Percentiles rank a stretch among this genome's conserved stretches.
Conservation (phyloP, 2,888 invertebrate genomes). For the Stenurella melanura region DNA sequence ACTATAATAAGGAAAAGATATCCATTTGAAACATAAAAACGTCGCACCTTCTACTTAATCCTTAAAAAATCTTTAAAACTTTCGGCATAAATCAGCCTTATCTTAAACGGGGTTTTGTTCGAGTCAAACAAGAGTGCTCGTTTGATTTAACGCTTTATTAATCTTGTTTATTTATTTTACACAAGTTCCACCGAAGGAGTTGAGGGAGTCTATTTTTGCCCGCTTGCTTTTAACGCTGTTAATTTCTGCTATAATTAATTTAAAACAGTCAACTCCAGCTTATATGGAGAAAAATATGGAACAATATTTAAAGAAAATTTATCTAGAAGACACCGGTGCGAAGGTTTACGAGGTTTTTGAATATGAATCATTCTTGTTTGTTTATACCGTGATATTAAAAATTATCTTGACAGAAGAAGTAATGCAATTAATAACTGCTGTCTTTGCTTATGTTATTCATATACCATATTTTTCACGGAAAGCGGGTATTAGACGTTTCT, state of each 20-base stretch:
- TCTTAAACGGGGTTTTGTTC: conserved; percentile 30
- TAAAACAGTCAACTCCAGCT: not conserved
- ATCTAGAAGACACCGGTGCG: not conserved
- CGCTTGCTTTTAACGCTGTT: not conserved
- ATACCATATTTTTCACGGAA: no score
- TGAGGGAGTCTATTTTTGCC: not conserved
- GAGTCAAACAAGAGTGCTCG: conserved; percentile 26
- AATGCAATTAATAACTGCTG: no score
- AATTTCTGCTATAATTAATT: not conserved
- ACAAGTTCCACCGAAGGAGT: not conserved
- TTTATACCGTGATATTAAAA: no score
- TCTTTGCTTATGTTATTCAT: no score
- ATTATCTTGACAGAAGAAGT: no score
- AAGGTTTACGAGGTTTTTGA: no score
- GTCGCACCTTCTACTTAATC: conserved; percentile 15
- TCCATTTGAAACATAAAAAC: conserved; percentile 15
- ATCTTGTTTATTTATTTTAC: conserved; percentile 32
- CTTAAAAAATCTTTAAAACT: conserved; percentile 32
- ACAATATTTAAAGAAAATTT: not conserved
- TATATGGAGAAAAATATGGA: not conserved
- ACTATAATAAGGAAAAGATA: conserved; percentile 23
- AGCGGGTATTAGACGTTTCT: no score
- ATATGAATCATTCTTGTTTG: no score
- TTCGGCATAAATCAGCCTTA: conserved; percentile 36
- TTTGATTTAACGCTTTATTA: conserved; percentile 35